Evolutionary conservation across 2,888 invertebrate species (phyloP), one percentile per base, ranked within the genome.

Genomic region (Sarcophaga rosellei): DNA sequence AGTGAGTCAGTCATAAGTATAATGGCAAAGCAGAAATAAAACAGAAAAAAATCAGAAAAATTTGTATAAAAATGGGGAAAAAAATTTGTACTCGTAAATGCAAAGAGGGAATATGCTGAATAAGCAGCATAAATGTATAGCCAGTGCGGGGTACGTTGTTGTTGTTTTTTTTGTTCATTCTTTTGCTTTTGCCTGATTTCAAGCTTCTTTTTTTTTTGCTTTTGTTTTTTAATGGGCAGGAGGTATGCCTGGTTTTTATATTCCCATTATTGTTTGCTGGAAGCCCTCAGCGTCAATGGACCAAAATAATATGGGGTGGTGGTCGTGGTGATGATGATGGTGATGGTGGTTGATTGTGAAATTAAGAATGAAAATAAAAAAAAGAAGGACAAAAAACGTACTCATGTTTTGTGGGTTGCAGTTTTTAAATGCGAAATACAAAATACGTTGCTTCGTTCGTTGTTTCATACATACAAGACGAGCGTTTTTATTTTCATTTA

Each of bases 231-330:
- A 35, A 75, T 45, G 75, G 66, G 83, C 85, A 79, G 86, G 85
- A 78, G 85, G 79, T 86, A 80, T 80, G 70, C 20, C 84, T 79
- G 79, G 4, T 65, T 79, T 66, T 79, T 84, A 79, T 79, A 79
- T 79, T 63, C 25, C 77, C 82, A 47, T 78, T 87, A 82, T 82
- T 85, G 72, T 81, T 72, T 74, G 63, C 86, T 72, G 68, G 74
- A 84, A 89, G 90, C 91, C 89, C 90, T 90, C 90, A 90, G 90
- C 91, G 89, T 92, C 92, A 91, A 92, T 92, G 91, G 91, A 92
- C 91, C 91, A 91, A 91, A 92, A 91, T 91, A 91, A 91, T 91
- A 85, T 79, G 82, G 85, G 86, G 87, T 78, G 75, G 76, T 53
- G 5, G 17, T 53, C 17, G 0, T 53, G 5, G 5, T 53, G 35